Evolutionary conservation across 2,113 vertebrate genomes (phyloP).

Genomic region (Mormyrus iriodes): DNA sequence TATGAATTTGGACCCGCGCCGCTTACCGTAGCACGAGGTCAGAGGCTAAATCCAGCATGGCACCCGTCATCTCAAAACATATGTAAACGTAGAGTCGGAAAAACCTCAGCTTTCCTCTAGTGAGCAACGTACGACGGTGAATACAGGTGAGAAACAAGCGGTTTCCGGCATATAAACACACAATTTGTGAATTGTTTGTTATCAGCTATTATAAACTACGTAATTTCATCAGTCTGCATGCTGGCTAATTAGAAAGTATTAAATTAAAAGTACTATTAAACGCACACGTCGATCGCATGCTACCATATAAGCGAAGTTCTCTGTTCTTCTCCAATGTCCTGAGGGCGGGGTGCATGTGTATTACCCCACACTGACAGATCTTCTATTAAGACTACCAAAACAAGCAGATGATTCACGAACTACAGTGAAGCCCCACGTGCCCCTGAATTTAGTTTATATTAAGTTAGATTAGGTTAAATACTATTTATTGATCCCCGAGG

Average conservation of each 20-base stretch:
- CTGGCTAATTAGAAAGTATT: background rate
- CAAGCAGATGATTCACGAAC: background rate
- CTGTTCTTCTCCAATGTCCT: background rate
- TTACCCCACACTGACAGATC: background rate
- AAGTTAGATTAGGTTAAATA: background rate
- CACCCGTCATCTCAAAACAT: background rate
- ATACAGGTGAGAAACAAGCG: background rate
- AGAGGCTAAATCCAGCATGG: constrained; percentile 25
- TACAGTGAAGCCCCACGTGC: background rate
- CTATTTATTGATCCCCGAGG: background rate
- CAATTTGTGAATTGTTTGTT: background rate
- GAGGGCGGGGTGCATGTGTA: background rate
- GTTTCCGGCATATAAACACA: background rate
- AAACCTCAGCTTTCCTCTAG: background rate
- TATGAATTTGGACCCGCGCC: background rate
- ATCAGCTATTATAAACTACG: background rate
- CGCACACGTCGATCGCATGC: background rate
- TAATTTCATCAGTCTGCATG: background rate
- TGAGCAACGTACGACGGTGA: background rate
- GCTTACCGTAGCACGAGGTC: constrained; percentile 20
- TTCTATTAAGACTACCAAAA: background rate
- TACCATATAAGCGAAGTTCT: background rate
- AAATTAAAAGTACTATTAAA: background rate
- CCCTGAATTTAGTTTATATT: background rate
- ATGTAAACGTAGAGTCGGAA: background rate